Evolutionary conservation across 2,888 invertebrate genomes (phyloP).

Genomic region (Hartigia nigra): DNA sequence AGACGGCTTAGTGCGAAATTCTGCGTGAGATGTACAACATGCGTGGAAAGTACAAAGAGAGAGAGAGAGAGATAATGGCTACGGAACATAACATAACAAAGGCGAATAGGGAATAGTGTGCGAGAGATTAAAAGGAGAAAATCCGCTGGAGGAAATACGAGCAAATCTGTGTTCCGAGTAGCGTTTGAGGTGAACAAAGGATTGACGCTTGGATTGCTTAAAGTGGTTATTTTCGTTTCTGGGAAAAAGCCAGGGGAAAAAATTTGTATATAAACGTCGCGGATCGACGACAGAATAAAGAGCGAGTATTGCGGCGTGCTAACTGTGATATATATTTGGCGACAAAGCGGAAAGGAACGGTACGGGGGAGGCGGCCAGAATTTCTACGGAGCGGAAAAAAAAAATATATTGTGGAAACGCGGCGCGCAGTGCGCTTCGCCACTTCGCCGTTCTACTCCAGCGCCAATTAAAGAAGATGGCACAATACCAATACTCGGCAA

Average conservation of each 20-base stretch:
- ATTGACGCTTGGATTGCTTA: neutral
- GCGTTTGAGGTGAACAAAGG: conserved; percentile 16
- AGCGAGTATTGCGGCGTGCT: conserved; percentile 15
- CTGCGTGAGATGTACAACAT: neutral
- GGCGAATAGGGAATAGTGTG: neutral
- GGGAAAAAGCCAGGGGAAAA: neutral
- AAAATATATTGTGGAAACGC: neutral
- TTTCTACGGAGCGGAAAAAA: neutral
- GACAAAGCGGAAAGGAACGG: neutral
- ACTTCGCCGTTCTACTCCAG: neutral
- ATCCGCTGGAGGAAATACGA: conserved; percentile 5
- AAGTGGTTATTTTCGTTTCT: neutral
- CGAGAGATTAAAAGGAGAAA: conserved; percentile 12
- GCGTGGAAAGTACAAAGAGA: conserved; percentile 15
- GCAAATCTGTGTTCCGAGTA: conserved; percentile 20
- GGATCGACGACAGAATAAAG: neutral
- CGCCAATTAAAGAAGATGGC: neutral
- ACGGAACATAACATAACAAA: neutral
- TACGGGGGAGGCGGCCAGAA: neutral
- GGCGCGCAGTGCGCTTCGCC: neutral
- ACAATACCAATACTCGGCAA: conserved; percentile 7
- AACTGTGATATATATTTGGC: conserved; percentile 22
- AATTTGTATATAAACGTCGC: conserved; percentile 19
- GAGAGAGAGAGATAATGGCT: conserved; percentile 23
- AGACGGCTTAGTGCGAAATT: neutral